Conservation (phyloP, 2,888 invertebrate genomes). For the Villa cingulata region DNA sequence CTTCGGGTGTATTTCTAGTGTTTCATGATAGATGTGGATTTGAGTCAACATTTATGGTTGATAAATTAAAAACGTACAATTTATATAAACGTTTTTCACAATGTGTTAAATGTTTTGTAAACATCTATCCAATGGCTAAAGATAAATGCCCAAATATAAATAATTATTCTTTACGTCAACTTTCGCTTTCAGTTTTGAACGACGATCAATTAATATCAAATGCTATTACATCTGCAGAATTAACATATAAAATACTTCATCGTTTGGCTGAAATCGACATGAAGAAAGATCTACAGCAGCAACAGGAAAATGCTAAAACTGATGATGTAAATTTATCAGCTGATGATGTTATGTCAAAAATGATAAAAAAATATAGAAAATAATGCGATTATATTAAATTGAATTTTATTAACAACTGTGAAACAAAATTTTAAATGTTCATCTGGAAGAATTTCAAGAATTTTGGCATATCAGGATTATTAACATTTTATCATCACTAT, state of each 20-base stretch:
- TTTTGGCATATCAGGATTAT: too few relatives aligned
- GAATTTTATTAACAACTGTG: too few relatives aligned
- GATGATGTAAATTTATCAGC: too few relatives aligned
- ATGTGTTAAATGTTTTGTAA: slow-evolving; percentile 52
- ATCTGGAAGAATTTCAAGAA: too few relatives aligned
- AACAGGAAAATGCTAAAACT: too few relatives aligned
- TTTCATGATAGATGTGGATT: slow-evolving; percentile 53
- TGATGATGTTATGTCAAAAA: too few relatives aligned
- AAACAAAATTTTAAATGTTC: too few relatives aligned
- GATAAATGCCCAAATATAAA: slow-evolving; percentile 42
- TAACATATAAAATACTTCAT: slow-evolving; percentile 56
- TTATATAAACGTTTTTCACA: slow-evolving; percentile 47
- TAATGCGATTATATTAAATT: too few relatives aligned
- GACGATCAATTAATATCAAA: slow-evolving; percentile 44
- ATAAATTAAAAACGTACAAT: slow-evolving; percentile 46
- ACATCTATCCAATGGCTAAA: slow-evolving; percentile 46
- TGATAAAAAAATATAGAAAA: too few relatives aligned
- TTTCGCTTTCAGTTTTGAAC: slow-evolving; percentile 41
- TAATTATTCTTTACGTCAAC: slow-evolving; percentile 42
- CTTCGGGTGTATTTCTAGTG: slow-evolving; percentile 49
- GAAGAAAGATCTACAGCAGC: neutral
- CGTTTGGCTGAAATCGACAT: slow-evolving; percentile 43
- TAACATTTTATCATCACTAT: too few relatives aligned
- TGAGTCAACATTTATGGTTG: slow-evolving; percentile 51
- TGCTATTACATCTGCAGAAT: slow-evolving; percentile 55